phyloP scores from a whole-genome alignment of 2,888 invertebrate species.

The Branchellion lobata region DNA sequence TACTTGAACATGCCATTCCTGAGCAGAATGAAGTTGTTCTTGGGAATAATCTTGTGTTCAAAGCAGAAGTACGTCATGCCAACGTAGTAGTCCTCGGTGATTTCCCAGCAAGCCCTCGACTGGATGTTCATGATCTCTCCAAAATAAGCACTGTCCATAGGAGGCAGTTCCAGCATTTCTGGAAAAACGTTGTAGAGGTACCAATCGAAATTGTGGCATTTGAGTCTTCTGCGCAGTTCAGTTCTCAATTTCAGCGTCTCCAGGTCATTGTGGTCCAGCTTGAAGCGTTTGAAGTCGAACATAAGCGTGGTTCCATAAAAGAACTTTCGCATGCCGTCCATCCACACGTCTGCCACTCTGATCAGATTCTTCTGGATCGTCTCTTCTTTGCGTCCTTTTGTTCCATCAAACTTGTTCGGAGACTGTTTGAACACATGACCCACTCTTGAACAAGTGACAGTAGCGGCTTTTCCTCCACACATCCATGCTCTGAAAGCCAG shows the following conservation, averaged over 20 bases:
- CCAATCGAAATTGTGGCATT: slow-evolving; percentile 70
- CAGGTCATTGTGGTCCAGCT: slow-evolving; percentile 48
- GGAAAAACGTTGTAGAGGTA: slow-evolving; percentile 50
- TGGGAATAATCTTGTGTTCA: slow-evolving; percentile 53
- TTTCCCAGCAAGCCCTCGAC: slow-evolving; percentile 53
- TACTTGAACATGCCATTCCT: slow-evolving; percentile 49
- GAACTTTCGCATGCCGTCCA: slow-evolving; percentile 52
- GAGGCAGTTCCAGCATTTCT: slow-evolving; percentile 65
- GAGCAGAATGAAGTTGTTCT: slow-evolving; percentile 51
- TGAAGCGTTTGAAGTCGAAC: slow-evolving; percentile 50
- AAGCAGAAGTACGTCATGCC: slow-evolving; percentile 53
- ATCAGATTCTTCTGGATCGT: slow-evolving; percentile 53
- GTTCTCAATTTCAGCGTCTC: slow-evolving; percentile 64
- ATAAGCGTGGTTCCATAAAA: slow-evolving; percentile 52
- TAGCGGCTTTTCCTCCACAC: slow-evolving; percentile 54
- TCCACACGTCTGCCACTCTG: slow-evolving; percentile 53
- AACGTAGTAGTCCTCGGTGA: slow-evolving; percentile 51
- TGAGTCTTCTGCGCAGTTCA: slow-evolving; percentile 75
- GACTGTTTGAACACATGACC: slow-evolving; percentile 54
- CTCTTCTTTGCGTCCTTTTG: slow-evolving; percentile 43
- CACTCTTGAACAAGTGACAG: slow-evolving; percentile 54
- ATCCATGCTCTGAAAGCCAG: slow-evolving; percentile 54
- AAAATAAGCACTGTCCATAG: slow-evolving; percentile 48
- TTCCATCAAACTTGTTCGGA: slow-evolving; percentile 52
- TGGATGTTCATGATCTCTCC: slow-evolving; percentile 53